Conservation (phyloP, 2,797 vertebrate species). For the Potorous gilbertii region DNA sequence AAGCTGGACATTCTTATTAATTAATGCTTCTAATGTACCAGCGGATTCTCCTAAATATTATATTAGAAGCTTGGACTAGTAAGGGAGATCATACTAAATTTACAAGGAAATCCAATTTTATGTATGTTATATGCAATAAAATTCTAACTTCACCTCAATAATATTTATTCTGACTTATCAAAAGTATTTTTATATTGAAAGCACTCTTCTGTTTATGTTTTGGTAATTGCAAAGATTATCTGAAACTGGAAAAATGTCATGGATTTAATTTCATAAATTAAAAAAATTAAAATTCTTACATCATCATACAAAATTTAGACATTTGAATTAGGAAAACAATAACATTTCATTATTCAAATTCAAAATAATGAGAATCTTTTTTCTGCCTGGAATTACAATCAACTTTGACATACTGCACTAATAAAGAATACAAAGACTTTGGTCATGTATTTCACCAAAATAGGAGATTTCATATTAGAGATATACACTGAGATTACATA, state of each 20-base stretch:
- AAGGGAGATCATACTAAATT: not conserved
- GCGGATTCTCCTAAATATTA: not conserved
- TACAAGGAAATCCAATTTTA: not conserved
- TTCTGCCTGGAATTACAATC: too few relatives aligned
- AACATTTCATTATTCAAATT: too few relatives aligned
- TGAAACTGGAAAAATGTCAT: not conserved
- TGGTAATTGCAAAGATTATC: not conserved
- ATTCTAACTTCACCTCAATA: conserved; percentile 15
- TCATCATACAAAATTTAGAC: not conserved
- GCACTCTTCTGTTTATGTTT: not conserved
- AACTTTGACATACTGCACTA: too few relatives aligned
- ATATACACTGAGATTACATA: not conserved
- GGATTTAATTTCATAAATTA: not conserved
- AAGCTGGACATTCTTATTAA: not conserved
- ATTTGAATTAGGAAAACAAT: not conserved
- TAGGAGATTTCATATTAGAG: not conserved
- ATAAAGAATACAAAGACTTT: not conserved
- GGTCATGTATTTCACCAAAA: not conserved
- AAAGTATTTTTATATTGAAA: not conserved
- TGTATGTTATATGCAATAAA: not conserved
- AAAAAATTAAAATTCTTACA: not conserved
- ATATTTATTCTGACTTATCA: conserved; percentile 34
- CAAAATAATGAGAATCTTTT: too few relatives aligned
- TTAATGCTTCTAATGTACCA: not conserved
- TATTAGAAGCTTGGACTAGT: not conserved